phyloP scores from a whole-genome alignment of 2,113 vertebrate species.

The Perognathus longimembris region DNA sequence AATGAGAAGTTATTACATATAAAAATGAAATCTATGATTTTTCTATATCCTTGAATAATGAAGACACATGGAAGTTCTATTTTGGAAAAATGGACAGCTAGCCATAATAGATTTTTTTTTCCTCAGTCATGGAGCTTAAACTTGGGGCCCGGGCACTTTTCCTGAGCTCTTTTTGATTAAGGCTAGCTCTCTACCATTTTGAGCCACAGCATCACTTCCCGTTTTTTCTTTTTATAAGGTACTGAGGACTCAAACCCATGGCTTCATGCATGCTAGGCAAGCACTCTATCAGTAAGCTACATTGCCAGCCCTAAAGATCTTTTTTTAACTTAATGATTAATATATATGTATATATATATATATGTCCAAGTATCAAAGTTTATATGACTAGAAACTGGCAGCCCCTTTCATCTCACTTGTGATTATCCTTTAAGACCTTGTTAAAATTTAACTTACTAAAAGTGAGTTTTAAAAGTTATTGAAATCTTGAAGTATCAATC shows the following conservation, averaged over 20 bases:
- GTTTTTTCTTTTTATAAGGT: too few relatives aligned
- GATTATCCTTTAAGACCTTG: background rate
- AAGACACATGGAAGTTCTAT: background rate
- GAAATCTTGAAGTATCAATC: background rate
- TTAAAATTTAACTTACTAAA: constrained; percentile 38
- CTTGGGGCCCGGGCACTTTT: too few relatives aligned
- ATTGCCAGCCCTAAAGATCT: background rate
- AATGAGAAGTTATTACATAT: background rate
- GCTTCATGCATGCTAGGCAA: too few relatives aligned
- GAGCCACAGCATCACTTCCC: too few relatives aligned
- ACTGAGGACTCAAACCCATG: too few relatives aligned
- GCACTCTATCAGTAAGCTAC: too few relatives aligned
- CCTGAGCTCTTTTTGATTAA: too few relatives aligned
- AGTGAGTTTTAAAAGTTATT: constrained; percentile 33
- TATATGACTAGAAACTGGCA: background rate
- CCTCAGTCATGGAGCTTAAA: too few relatives aligned
- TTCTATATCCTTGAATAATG: background rate
- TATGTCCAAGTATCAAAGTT: too few relatives aligned
- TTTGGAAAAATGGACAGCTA: background rate
- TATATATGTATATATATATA: too few relatives aligned
- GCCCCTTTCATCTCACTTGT: background rate
- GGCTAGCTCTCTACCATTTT: too few relatives aligned
- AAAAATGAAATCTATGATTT: background rate
- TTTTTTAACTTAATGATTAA: constrained; percentile 24
- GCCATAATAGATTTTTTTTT: background rate